Base-by-base conservation (phyloP, 2,113 vertebrate species). In the Oncorhynchus kisutch region DNA sequence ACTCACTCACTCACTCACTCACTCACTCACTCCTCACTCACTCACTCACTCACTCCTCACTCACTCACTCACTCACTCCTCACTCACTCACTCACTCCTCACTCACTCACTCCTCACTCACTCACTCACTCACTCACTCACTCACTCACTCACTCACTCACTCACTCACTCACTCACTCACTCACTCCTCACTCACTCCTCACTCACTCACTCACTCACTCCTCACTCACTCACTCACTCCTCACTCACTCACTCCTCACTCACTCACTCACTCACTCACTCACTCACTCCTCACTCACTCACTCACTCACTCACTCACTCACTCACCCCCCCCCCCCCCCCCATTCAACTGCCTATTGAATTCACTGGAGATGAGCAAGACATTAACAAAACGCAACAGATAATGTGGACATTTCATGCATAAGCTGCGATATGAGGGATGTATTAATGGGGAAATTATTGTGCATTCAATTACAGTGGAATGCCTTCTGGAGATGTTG, bases 371-470 rank as follows among this genome's bases (percentile, higher is more conserved):
- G 92, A 96, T 92, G 91, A 95, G 94, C 89, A 94, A 94, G 93
- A 94, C 93, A 94, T 95, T 95, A 96, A 95, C 91, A 91, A 94
- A 95, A 94, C 90, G 92, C 94, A 94, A 94, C 94, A 95, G 94
- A 96, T 97, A 96, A 97, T 95, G 94, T 88, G 93, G 93, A 94
- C 93, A 94, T 88, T 96, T 96, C 92, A 93, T 95, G 94, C 92
- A 93, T 95, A 95, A 96, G 95, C 94, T 92, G 92, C 92, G 93
- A 96, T 95, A 96, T 96, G 95, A 97, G 95, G 94, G 95, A 96
- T 95, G 95, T 95, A 96, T 97, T 97, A 97, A 98, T 97, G 95
- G 95, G 95, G 95, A 96, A 96, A 96, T 97, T 95, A 96, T 96
- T 95, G 95, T 94, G 96, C 95, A 95, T 96, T 97, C 94, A 97